Conservation (phyloP, 2,888 invertebrate genomes). For the Caenorhabditis sp. region DNA sequence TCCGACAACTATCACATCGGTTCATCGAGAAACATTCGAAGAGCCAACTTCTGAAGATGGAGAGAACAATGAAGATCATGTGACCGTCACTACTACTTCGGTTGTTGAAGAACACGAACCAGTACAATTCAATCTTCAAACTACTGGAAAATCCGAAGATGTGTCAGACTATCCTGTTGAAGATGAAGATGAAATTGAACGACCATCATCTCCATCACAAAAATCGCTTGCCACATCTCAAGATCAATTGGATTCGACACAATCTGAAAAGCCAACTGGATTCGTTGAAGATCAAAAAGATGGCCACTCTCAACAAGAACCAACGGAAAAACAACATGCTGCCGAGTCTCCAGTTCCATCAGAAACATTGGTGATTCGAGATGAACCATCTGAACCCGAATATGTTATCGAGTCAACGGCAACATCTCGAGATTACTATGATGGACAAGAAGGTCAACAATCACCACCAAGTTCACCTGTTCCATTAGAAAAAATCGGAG, state of each 20-base stretch:
- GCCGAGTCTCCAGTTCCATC: slow-evolving; percentile 4
- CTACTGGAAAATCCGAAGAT: slow-evolving; percentile 1
- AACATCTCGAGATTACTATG: neutral
- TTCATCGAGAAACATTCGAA: neutral
- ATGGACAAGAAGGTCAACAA: neutral
- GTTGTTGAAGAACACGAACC: neutral
- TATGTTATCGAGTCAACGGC: slow-evolving; percentile 13
- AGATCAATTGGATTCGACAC: slow-evolving; percentile 7
- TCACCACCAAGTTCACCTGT: neutral
- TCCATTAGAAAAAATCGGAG: neutral
- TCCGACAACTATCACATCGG: neutral
- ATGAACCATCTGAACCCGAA: slow-evolving; percentile 4
- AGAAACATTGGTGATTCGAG: neutral
- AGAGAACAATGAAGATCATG: neutral
- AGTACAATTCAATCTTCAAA: neutral
- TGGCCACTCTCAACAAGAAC: neutral
- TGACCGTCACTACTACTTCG: neutral
- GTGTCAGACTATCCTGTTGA: neutral
- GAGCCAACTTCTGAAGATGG: neutral
- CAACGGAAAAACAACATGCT: too few species aligned
- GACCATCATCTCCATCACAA: neutral
- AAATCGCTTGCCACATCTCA: too few species aligned
- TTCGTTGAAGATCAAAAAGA: neutral
- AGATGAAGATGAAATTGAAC: slow-evolving; percentile 2
- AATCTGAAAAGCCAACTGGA: slow-evolving; percentile 2